Conservation (phyloP, 2,797 vertebrate genomes). For the Chelonia mydas region DNA sequence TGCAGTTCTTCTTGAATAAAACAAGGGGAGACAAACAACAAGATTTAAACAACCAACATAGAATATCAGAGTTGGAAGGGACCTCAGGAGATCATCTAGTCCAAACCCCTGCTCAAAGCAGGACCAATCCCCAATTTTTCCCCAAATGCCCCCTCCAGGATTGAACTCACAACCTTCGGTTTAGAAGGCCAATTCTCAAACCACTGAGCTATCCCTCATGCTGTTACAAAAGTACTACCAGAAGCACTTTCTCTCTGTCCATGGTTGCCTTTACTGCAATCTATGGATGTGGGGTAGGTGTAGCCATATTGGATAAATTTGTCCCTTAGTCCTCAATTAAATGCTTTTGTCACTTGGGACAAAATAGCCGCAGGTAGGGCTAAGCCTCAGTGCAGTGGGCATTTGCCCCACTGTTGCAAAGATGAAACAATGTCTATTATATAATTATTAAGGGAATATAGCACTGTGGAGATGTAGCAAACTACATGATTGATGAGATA, state of each 20-base stretch:
- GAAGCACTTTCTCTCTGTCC: not conserved
- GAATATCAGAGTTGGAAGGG: too few relatives aligned
- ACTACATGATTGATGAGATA: not conserved
- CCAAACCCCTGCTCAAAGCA: too few relatives aligned
- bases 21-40: not conserved
- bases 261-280: not conserved
- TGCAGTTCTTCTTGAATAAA: not conserved
- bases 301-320: not conserved
- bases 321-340: not conserved
- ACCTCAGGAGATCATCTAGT: too few relatives aligned
- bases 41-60: not conserved
- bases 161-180: too few relatives aligned
- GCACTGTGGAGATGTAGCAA: not conserved
- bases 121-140: too few relatives aligned
- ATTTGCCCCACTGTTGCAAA: not conserved
- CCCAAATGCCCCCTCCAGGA: too few relatives aligned
- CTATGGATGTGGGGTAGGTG: not conserved
- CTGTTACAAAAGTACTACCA: not conserved
- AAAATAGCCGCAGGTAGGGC: too few relatives aligned
- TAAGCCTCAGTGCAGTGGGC: not conserved
- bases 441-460: not conserved
- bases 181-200: too few relatives aligned
- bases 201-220: too few relatives aligned
- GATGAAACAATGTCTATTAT: not conserved
- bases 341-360: not conserved